Percentiles rank a stretch among this genome's conserved stretches.
Evolutionary conservation across 2,888 invertebrate genomes (phyloP).

Genomic region (Tanypteryx hageni): DNA sequence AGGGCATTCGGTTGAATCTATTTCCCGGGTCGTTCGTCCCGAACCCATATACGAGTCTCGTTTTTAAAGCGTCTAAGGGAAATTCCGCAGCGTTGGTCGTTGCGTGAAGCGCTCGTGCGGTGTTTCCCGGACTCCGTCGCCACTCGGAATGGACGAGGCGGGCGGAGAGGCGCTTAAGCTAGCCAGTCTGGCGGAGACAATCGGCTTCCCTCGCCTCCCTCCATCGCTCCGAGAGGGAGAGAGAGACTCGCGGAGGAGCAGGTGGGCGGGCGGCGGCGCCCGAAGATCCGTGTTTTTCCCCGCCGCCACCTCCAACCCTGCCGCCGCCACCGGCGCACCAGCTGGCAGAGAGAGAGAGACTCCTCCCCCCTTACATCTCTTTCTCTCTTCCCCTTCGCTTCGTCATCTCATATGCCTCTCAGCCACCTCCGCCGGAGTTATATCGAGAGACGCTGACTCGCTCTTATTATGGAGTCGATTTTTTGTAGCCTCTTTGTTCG

Average conservation of each 20-base stretch:
- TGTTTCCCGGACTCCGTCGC: not conserved
- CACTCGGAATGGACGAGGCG: constrained; percentile 43
- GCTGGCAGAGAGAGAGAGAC: constrained; percentile 14
- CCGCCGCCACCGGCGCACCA: constrained; percentile 33
- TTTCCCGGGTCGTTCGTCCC: not conserved
- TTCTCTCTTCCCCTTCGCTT: constrained; percentile 16
- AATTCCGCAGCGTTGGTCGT: not conserved
- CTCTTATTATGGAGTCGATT: constrained; percentile 8
- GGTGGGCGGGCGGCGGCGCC: constrained; percentile 34
- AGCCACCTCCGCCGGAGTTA: not conserved
- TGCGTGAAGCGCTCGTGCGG: not conserved
- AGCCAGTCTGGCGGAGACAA: not conserved
- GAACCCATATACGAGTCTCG: not conserved
- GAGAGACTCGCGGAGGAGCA: not conserved
- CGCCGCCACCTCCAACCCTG: constrained; percentile 49
- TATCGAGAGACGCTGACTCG: constrained; percentile 13
- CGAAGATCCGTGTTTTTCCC: constrained; percentile 43
- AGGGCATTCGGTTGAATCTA: too few relatives aligned
- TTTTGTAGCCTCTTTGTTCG: not conserved
- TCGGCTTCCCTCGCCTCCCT: not conserved
- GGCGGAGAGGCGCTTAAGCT: constrained; percentile 34
- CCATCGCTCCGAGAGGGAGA: too few relatives aligned
- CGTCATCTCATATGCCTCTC: not conserved
- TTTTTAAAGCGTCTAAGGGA: not conserved
- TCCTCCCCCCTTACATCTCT: not conserved